These are phyloP conservation scores for Cephus cinctus DNA, from an alignment of 1,140 invertebrate species.

Conservation along the genomic window DNA sequence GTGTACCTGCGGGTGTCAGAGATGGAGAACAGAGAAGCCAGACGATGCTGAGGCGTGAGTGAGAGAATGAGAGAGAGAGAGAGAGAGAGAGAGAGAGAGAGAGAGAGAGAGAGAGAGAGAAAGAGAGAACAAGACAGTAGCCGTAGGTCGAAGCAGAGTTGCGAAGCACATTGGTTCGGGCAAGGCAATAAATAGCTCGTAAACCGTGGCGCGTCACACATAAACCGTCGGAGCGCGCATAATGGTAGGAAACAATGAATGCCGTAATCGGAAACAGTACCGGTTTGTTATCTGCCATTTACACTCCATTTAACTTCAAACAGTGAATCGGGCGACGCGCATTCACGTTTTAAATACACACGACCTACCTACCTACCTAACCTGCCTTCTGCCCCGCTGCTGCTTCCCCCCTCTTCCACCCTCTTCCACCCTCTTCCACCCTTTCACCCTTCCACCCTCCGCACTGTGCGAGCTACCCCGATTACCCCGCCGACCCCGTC, in stretches of 20 bases:
- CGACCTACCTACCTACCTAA: slow-evolving; percentile 18
- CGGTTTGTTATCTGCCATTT: slow-evolving; percentile 59
- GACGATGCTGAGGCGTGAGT: too few relatives aligned
- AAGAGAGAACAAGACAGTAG: too few relatives aligned
- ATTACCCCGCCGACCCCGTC: neutral
- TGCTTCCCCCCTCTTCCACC: slow-evolving; percentile 12
- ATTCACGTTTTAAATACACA: slow-evolving; percentile 53
- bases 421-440: slow-evolving; percentile 6
- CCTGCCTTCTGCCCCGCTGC: slow-evolving; percentile 14
- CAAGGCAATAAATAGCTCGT: slow-evolving; percentile 55
- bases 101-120: too few relatives aligned
- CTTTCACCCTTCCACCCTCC: neutral
- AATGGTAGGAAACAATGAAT: slow-evolving; percentile 60
- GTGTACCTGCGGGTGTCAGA: too few relatives aligned
- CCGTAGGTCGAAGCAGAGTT: slow-evolving; percentile 20
- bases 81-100: too few relatives aligned
- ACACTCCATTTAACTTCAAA: slow-evolving; percentile 59
- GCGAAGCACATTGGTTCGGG: slow-evolving; percentile 37
- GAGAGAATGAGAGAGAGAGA: too few relatives aligned
- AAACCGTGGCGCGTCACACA: slow-evolving; percentile 53
- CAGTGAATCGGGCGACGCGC: slow-evolving; percentile 50
- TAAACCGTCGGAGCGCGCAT: slow-evolving; percentile 55
- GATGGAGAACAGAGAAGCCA: too few relatives aligned
- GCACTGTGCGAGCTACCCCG: slow-evolving; percentile 17
- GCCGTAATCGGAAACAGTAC: slow-evolving; percentile 58